Evolutionary conservation across 2,113 vertebrate species (phyloP).

Genomic region (Scophthalmus maximus): DNA sequence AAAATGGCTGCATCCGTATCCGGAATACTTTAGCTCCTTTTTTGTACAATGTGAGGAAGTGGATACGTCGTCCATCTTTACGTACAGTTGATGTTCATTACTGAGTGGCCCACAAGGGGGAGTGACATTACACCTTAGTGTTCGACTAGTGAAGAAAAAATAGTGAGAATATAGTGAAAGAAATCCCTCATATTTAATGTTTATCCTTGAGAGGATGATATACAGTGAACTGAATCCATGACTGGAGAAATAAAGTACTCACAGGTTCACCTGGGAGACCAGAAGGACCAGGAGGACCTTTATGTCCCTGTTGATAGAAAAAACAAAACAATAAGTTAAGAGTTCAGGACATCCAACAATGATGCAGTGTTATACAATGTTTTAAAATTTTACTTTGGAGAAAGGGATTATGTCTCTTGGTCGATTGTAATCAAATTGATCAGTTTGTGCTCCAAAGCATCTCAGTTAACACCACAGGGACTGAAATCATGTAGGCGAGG

Average conservation of each 20-base stretch:
- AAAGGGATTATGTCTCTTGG: background rate
- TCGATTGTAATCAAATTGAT: slow-evolving; percentile 21
- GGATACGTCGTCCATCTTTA: too few relatives aligned
- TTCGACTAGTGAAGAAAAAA: too few relatives aligned
- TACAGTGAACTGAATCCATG: background rate
- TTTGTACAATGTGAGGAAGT: too few relatives aligned
- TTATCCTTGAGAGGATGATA: background rate
- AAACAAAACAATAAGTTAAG: slow-evolving; percentile 25
- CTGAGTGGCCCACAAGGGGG: too few relatives aligned
- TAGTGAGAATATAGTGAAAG: background rate
- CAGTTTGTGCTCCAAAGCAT: slow-evolving; percentile 11
- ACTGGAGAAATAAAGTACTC: slow-evolving; percentile 73
- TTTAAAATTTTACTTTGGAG: background rate
- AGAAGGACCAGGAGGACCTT: slow-evolving; percentile 90
- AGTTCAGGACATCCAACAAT: background rate
- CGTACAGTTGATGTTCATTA: too few relatives aligned
- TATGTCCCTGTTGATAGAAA: slow-evolving; percentile 86
- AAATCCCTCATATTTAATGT: background rate
- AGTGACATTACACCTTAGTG: background rate
- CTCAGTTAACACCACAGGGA: slow-evolving; percentile 20
- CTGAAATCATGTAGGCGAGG: slow-evolving; percentile 1
- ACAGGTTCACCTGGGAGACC: slow-evolving; percentile 95
- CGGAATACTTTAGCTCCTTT: too few relatives aligned
- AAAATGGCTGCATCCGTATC: too few relatives aligned
- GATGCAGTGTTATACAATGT: background rate